These are phyloP conservation scores for Garrulus glandarius DNA, from an alignment of 2,797 vertebrate genomes.

Conservation along the genomic window DNA sequence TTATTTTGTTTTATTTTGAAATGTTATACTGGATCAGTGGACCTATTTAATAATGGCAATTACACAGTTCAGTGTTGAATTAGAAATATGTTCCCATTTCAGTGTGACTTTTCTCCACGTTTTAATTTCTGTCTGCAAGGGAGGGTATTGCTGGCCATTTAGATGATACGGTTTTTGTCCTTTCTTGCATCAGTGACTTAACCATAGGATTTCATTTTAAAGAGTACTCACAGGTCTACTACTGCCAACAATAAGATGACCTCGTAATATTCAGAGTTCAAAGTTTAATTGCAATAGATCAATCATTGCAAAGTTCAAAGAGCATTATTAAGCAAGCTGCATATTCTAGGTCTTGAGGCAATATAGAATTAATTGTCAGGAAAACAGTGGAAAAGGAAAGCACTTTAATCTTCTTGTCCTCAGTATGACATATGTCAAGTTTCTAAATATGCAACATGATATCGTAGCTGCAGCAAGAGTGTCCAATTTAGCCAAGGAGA, in stretches of 20 bases:
- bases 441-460: background rate
- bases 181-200: background rate
- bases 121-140: background rate
- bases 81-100: background rate
- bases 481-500: background rate
- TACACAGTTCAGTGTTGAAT: background rate
- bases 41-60: background rate
- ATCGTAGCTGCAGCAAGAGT: background rate
- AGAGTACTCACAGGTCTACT: background rate
- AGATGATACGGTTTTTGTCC: background rate
- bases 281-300: constrained; percentile 60
- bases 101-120: background rate
- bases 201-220: background rate
- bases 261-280: constrained; percentile 39
- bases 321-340: constrained; percentile 12
- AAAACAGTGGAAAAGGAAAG: constrained; percentile 39
- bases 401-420: constrained; percentile 42
- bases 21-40: background rate
- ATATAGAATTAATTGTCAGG: constrained; percentile 41
- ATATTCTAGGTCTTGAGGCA: constrained; percentile 37
- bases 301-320: constrained; percentile 57
- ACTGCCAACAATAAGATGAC: constrained; percentile 22
- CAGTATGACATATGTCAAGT: constrained; percentile 41
- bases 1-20: background rate
- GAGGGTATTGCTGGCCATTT: background rate